Conservation (phyloP, 2,888 invertebrate species). For the Cyclophora albipunctata region DNA sequence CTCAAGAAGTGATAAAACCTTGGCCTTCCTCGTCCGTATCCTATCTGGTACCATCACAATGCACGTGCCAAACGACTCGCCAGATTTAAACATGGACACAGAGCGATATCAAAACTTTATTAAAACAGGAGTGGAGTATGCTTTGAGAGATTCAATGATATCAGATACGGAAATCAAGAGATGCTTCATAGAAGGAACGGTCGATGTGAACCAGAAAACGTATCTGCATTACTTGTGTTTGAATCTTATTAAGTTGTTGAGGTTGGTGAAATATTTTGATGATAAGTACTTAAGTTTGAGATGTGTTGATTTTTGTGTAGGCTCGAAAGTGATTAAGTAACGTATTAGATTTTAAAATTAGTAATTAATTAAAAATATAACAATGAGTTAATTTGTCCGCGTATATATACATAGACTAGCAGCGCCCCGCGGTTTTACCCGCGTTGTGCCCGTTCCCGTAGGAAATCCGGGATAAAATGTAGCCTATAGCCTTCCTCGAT, state of each 20-base stretch:
- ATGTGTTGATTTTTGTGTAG: too few relatives aligned
- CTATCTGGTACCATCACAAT: conserved; percentile 75
- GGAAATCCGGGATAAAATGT: too few relatives aligned
- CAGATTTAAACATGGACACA: conserved; percentile 48
- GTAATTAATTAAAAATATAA: too few relatives aligned
- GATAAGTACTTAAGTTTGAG: too few relatives aligned
- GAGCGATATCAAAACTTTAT: conserved; percentile 56
- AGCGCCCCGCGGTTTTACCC: too few relatives aligned
- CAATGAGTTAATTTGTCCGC: too few relatives aligned
- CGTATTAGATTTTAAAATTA: too few relatives aligned
- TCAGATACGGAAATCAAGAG: conserved; percentile 54
- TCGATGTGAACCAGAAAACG: conserved; percentile 54
- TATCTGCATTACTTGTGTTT: conserved; percentile 58
- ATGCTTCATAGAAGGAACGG: conserved; percentile 41
- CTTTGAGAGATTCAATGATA: conserved; percentile 52
- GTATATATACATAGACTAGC: too few relatives aligned
- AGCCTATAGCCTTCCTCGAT: too few relatives aligned
- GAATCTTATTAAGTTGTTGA: conserved; percentile 58
- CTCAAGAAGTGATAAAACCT: conserved; percentile 72
- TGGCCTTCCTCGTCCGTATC: conserved; percentile 77
- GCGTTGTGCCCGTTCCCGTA: too few relatives aligned
- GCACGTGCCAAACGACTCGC: conserved; percentile 54
- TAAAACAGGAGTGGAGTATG: conserved; percentile 58
- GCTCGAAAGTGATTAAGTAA: too few relatives aligned
- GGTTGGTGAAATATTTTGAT: conserved; percentile 29